Percentiles rank a stretch among this genome's conserved stretches.
Conservation (phyloP, 1,140 invertebrate species). For the Lordiphosa collinella region DNA sequence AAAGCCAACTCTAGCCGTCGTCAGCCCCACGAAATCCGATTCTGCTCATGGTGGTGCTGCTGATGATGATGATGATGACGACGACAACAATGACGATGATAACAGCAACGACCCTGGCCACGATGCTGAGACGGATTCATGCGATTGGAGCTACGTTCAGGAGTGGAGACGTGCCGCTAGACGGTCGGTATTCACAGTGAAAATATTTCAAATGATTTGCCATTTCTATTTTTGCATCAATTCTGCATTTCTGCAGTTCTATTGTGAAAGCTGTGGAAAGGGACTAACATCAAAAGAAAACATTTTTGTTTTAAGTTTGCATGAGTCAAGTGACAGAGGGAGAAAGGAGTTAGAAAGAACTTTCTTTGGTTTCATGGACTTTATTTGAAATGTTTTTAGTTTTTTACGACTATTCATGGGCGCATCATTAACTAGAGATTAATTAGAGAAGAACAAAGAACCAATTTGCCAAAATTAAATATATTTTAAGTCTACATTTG, state of each 20-base stretch:
- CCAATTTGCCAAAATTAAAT: no score
- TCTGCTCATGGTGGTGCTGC: slow-evolving; percentile 71
- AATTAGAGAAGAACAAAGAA: no score
- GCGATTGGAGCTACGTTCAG: slow-evolving; percentile 87
- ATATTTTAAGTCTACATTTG: no score
- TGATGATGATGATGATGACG: slow-evolving; percentile 26
- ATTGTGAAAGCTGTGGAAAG: slow-evolving; percentile 42
- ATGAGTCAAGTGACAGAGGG: not conserved
- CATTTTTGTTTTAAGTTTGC: no score
- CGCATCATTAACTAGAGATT: no score
- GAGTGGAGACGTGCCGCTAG: slow-evolving; percentile 82
- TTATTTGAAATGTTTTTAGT: no score
- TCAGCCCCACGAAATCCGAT: slow-evolving; percentile 80
- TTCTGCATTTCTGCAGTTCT: slow-evolving; percentile 23
- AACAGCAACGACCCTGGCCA: slow-evolving; percentile 69
- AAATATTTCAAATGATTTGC: slow-evolving; percentile 49
- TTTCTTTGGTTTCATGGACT: no score
- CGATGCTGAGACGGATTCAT: slow-evolving; percentile 79
- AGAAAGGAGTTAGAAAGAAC: not conserved
- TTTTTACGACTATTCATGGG: no score
- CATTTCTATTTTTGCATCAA: slow-evolving; percentile 33
- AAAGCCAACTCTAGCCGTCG: slow-evolving; percentile 65
- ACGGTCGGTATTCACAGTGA: slow-evolving; percentile 47
- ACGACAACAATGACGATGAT: slow-evolving; percentile 67
- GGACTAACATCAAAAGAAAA: not conserved